phyloP scores from a whole-genome alignment of 2,888 invertebrate species.

The Pandemis cinnamomeana region DNA sequence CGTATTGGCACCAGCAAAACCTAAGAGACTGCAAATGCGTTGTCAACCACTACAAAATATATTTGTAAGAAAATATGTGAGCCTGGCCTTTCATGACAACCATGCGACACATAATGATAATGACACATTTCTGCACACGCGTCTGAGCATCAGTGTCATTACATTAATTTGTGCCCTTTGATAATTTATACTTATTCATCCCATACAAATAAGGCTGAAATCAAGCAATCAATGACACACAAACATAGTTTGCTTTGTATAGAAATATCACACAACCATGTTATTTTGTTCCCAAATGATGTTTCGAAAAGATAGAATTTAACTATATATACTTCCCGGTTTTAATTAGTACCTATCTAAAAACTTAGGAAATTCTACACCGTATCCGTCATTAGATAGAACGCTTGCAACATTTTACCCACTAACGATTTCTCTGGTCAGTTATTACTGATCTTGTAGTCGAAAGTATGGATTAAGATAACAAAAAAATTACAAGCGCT shows the following conservation, averaged over 20 bases:
- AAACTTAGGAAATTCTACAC: conserved; percentile 13
- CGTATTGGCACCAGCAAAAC: too few species aligned
- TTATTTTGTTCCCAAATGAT: background rate
- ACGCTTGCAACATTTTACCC: conserved; percentile 13
- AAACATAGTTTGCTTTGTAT: background rate
- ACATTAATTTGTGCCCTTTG: conserved; percentile 9
- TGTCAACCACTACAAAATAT: too few species aligned
- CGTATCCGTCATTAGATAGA: conserved; percentile 9
- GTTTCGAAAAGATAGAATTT: background rate
- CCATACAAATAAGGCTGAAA: background rate
- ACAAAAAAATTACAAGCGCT: conserved; percentile 13
- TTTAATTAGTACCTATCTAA: conserved; percentile 17
- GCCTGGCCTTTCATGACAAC: background rate
- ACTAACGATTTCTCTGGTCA: too few species aligned
- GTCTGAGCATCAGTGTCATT: conserved; percentile 38
- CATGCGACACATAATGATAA: too few species aligned
- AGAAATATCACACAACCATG: background rate
- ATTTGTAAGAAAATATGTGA: too few species aligned
- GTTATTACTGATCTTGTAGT: background rate
- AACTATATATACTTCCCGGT: background rate
- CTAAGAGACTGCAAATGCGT: too few species aligned
- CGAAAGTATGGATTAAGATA: background rate
- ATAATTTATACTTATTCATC: conserved; percentile 7
- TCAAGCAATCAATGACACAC: background rate
- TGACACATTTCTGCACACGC: too few species aligned